Conservation (phyloP, 1,140 invertebrate genomes). For the Daktulosphaira vitifoliae region DNA sequence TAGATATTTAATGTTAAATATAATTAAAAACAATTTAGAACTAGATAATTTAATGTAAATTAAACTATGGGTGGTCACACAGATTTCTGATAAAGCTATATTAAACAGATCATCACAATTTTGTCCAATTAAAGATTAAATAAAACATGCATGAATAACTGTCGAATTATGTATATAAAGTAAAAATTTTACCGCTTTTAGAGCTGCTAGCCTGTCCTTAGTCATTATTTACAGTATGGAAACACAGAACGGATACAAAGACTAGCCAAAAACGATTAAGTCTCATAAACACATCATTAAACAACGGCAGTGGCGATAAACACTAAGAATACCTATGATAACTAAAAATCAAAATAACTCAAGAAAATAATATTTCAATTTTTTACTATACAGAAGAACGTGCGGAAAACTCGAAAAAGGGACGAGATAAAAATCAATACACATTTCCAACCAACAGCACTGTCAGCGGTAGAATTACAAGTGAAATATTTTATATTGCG, state of each 20-base stretch:
- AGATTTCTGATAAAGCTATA: too few relatives aligned
- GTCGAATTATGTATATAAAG: too few relatives aligned
- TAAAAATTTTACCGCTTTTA: slow-evolving; percentile 89
- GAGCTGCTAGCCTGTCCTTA: slow-evolving; percentile 94
- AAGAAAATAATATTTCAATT: slow-evolving; percentile 23
- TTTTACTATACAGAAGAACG: slow-evolving; percentile 8
- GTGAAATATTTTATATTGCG: slow-evolving; percentile 24
- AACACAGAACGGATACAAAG: slow-evolving; percentile 21
- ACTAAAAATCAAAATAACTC: slow-evolving; percentile 11
- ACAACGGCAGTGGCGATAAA: background rate
- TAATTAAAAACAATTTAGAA: too few relatives aligned
- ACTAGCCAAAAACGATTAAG: slow-evolving; percentile 20
- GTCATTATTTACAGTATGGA: slow-evolving; percentile 61
- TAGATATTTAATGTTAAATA: too few relatives aligned
- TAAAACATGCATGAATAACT: too few relatives aligned
- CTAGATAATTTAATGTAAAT: too few relatives aligned
- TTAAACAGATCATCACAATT: too few relatives aligned
- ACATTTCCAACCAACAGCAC: slow-evolving; percentile 31
- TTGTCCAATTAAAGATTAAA: too few relatives aligned
- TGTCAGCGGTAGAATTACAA: slow-evolving; percentile 29
- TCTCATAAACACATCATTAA: slow-evolving; percentile 28
- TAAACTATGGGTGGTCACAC: too few relatives aligned
- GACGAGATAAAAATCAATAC: slow-evolving; percentile 34
- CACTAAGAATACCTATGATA: slow-evolving; percentile 5
- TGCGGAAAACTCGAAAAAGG: slow-evolving; percentile 33